A percentile compares a stretch with the other conserved stretches of the same genome.
Conservation (phyloP, 2,888 invertebrate genomes). For the Sinhomidia bicolor region DNA sequence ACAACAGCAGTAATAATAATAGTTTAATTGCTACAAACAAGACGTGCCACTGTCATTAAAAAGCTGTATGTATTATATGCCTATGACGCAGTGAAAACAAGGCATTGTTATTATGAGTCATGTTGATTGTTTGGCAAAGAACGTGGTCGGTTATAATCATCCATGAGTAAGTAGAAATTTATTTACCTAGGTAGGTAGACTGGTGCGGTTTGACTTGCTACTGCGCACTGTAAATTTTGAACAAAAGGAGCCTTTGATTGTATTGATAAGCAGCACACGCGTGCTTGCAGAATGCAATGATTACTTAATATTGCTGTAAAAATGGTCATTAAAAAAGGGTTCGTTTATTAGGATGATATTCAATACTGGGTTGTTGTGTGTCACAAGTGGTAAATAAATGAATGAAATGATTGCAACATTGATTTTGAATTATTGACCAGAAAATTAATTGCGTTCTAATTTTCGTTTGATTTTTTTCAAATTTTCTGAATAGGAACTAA, state of each 20-base stretch:
- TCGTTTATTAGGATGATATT: background rate
- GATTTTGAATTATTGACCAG: slow-evolving; percentile 20
- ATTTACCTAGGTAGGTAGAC: background rate
- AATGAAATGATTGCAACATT: slow-evolving; percentile 33
- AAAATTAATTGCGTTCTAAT: slow-evolving; percentile 22
- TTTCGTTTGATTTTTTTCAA: slow-evolving; percentile 70
- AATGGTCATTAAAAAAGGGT: slow-evolving; percentile 6
- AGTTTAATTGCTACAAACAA: slow-evolving; percentile 11
- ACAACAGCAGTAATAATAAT: slow-evolving; percentile 8
- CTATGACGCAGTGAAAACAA: background rate
- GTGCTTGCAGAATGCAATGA: background rate
- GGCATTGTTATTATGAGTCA: background rate
- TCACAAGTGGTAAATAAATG: background rate
- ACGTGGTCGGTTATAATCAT: background rate
- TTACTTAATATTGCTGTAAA: slow-evolving; percentile 2
- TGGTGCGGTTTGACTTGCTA: background rate
- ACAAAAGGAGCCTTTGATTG: slow-evolving; percentile 17
- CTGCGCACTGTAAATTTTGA: background rate
- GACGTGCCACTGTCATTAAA: background rate
- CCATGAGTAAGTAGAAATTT: background rate
- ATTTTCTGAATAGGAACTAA: slow-evolving; percentile 86
- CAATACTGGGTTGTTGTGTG: slow-evolving; percentile 3
- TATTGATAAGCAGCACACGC: background rate
- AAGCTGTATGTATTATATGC: background rate
- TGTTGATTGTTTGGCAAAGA: background rate